Base-by-base conservation (phyloP, 2,113 vertebrate species). In the Oceanites oceanicus region DNA sequence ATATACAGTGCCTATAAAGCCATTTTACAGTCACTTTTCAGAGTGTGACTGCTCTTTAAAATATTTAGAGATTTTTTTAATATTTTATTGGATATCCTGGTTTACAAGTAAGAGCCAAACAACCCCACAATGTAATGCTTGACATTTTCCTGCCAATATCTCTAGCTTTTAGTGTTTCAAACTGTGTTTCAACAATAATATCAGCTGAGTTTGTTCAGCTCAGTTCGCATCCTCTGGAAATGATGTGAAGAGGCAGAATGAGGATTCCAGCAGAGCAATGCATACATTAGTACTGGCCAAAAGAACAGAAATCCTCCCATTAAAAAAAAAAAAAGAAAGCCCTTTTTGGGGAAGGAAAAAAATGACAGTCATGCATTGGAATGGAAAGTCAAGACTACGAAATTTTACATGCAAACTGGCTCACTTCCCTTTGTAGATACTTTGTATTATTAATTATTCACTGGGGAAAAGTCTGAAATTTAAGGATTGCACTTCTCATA, bases 21-120 rank as follows among this genome's bases (percentile, higher is more conserved):
- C 8, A 1, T 38, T 88, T 86, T 67, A 77, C 40, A 44, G 29
- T 56, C 23, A 38, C 40, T 88, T 84, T 87, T 92, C 56, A 79
- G 23, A 91, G 32, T 66, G 62, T 53, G 70, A 83, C n/a, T 75
- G n/a, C 32, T 93, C 76, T 93, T 89, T 78, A 88, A 95, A 95
- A 86, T 86, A 90, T 94, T 95, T 93, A 76, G 38, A 92, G 61
- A 45, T 58, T 85, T 93, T 85, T 80, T 95, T 18, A 74, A 91
- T 83, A 95, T 95, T 89, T 95, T 90, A 95, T 76, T 94, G 20
- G 79, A 21, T 82, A 68, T 27, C 18, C 26, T 79, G 30, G 20
- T 83, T 82, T 86, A 73, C 44, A 79, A 85, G 65, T 55, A 76
- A 90, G 49, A 45, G n/a, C 63, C 44, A 80, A 75, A 95, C 32